A percentile compares a stretch with the other conserved stretches of the same genome.
These are phyloP conservation scores for Miichthys miiuy DNA, from an alignment of 2,797 vertebrate species.

Conservation along the genomic window DNA sequence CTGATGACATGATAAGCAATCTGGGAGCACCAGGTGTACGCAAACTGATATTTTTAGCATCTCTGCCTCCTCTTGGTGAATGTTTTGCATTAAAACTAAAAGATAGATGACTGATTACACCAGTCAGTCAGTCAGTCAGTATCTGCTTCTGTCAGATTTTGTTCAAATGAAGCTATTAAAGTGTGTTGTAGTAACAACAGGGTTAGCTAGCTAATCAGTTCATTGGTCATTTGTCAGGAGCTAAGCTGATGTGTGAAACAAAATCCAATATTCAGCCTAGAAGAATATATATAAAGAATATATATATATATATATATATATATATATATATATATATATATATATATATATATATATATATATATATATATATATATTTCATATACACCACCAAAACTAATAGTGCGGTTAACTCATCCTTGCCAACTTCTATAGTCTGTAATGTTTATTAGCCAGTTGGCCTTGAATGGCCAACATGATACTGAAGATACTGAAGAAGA, in stretches of 20 bases:
- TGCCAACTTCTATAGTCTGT: neutral
- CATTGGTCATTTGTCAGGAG: too few species aligned
- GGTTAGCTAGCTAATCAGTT: neutral
- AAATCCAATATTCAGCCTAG: neutral
- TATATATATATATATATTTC: too few species aligned
- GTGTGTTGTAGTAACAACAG: neutral
- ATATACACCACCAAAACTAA: neutral
- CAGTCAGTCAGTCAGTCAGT: neutral
- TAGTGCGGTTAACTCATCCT: neutral
- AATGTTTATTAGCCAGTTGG: neutral
- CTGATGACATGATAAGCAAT: slow-evolving; percentile 19
- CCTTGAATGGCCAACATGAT: neutral
- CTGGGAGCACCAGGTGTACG: slow-evolving; percentile 12
- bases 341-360: too few species aligned
- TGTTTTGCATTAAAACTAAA: neutral
- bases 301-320: too few species aligned
- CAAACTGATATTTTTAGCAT: neutral
- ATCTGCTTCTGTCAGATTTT: neutral
- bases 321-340: too few species aligned
- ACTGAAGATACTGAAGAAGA: neutral
- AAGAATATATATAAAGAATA: too few species aligned
- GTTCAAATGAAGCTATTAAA: neutral
- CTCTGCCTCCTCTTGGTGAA: neutral
- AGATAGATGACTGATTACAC: neutral
- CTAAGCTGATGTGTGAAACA: neutral